Evolutionary conservation across 2,113 vertebrate genomes (phyloP).

Genomic region (Forbesichthys papilliferus): DNA sequence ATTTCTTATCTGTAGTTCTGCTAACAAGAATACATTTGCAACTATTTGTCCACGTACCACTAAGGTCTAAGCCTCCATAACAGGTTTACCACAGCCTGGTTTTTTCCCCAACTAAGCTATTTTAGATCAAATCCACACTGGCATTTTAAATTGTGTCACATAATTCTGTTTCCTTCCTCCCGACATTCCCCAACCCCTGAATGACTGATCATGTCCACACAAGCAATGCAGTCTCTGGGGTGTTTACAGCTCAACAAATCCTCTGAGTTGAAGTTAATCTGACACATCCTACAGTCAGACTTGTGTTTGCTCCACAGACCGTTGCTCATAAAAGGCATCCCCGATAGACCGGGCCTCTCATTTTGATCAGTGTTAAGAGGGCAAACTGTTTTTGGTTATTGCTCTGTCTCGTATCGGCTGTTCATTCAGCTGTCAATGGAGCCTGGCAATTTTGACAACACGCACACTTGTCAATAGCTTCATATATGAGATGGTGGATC

Average conservation of each 20-base stretch:
- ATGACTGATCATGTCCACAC: constrained; percentile 70
- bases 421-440: constrained; percentile 50
- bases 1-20: constrained; percentile 41
- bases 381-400: constrained; percentile 61
- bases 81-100: constrained; percentile 29
- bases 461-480: constrained; percentile 63
- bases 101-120: constrained; percentile 35
- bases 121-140: constrained; percentile 57
- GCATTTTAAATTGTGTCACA: constrained; percentile 63
- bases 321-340: constrained; percentile 61
- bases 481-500: constrained; percentile 62
- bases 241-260: constrained; percentile 66
- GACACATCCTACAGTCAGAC: constrained; percentile 69
- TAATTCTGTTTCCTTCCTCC: constrained; percentile 61
- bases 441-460: constrained; percentile 62
- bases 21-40: constrained; percentile 52
- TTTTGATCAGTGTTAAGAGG: constrained; percentile 63
- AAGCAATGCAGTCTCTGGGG: constrained; percentile 63
- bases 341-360: constrained; percentile 49
- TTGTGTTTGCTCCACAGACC: constrained; percentile 68
- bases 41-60: constrained; percentile 60
- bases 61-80: constrained; percentile 67
- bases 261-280: constrained; percentile 73
- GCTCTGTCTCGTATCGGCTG: constrained; percentile 54
- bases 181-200: constrained; percentile 44